These are phyloP conservation scores for Dallia pectoralis DNA, from an alignment of 2,797 vertebrate genomes.

Conservation along the genomic window DNA sequence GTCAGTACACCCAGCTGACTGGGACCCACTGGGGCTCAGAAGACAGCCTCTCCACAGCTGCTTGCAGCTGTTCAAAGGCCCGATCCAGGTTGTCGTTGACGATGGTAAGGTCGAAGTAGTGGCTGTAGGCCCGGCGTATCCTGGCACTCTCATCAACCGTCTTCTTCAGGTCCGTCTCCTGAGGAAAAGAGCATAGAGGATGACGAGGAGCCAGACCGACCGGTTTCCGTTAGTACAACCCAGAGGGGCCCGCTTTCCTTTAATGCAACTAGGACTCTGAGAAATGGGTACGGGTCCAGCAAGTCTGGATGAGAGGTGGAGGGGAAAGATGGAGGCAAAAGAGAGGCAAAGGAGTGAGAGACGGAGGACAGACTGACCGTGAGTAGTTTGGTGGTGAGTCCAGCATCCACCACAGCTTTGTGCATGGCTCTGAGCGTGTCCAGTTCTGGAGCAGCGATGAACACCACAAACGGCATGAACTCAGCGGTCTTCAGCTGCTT, in stretches of 20 bases:
- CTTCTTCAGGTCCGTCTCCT: slow-evolving; percentile 98
- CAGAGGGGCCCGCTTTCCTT: not conserved
- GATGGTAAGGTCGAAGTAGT: slow-evolving; percentile 97
- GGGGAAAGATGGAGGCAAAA: too few species aligned
- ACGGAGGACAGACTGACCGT: slow-evolving; percentile 79
- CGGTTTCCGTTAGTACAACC: not conserved
- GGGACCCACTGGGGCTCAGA: slow-evolving; percentile 95
- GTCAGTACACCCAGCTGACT: slow-evolving; percentile 96
- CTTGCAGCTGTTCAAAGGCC: slow-evolving; percentile 93
- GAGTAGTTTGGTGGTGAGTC: slow-evolving; percentile 95
- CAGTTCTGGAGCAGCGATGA: slow-evolving; percentile 94
- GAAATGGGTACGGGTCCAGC: not conserved
- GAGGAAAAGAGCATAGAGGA: slow-evolving; percentile 26
- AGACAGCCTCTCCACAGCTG: slow-evolving; percentile 84
- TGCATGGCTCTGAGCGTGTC: slow-evolving; percentile 96
- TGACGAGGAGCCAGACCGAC: not conserved
- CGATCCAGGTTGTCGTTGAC: slow-evolving; percentile 97
- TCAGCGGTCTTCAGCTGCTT: slow-evolving; percentile 95
- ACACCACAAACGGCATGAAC: slow-evolving; percentile 98
- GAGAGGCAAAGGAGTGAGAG: too few species aligned
- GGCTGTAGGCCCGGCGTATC: slow-evolving; percentile 92
- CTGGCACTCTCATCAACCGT: slow-evolving; percentile 96
- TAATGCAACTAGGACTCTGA: not conserved
- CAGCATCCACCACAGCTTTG: slow-evolving; percentile 95
- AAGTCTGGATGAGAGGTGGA: not conserved